A percentile compares a stretch with the other conserved stretches of the same genome.
These are phyloP conservation scores for Thamnaconus septentrionalis DNA, from an alignment of 2,113 vertebrate genomes.

Conservation along the genomic window DNA sequence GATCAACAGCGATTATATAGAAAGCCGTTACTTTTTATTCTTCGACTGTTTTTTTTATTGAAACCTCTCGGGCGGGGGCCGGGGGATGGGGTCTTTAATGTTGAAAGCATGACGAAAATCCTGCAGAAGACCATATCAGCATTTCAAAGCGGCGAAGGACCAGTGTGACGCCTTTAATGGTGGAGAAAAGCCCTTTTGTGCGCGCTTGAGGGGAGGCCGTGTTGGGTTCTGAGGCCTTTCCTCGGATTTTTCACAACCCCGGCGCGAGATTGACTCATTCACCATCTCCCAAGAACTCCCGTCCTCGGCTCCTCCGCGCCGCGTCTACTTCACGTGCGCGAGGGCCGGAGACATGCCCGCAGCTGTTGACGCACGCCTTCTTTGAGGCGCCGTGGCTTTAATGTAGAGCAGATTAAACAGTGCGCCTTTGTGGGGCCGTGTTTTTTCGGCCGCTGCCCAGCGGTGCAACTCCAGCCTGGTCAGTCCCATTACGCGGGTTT, in stretches of 20 bases:
- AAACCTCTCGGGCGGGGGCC: slow-evolving; percentile 17
- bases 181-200: slow-evolving; percentile 64
- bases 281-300: slow-evolving; percentile 38
- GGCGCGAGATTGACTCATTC: slow-evolving; percentile 66
- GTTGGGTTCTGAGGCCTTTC: slow-evolving; percentile 45
- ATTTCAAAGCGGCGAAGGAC: slow-evolving; percentile 65
- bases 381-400: slow-evolving; percentile 62
- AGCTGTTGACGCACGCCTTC: slow-evolving; percentile 64
- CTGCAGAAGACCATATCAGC: slow-evolving; percentile 62
- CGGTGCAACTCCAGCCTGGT: slow-evolving; percentile 44
- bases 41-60: slow-evolving; percentile 41
- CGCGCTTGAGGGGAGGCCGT: slow-evolving; percentile 27
- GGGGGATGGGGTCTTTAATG: slow-evolving; percentile 35
- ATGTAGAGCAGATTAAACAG: slow-evolving; percentile 62
- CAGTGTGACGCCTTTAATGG: slow-evolving; percentile 64
- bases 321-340: slow-evolving; percentile 43
- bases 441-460: slow-evolving; percentile 48
- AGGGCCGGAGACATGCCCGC: slow-evolving; percentile 53
- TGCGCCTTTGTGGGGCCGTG: slow-evolving; percentile 44
- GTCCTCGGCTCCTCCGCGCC: slow-evolving; percentile 32
- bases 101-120: slow-evolving; percentile 63
- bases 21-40: slow-evolving; percentile 42
- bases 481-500: slow-evolving; percentile 56
- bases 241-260: slow-evolving; percentile 63
- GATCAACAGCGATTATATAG: slow-evolving; percentile 55